Percentiles rank a stretch among this genome's conserved stretches.
Evolutionary conservation across 2,113 vertebrate genomes (phyloP).

Genomic region (Oxyura jamaicensis): DNA sequence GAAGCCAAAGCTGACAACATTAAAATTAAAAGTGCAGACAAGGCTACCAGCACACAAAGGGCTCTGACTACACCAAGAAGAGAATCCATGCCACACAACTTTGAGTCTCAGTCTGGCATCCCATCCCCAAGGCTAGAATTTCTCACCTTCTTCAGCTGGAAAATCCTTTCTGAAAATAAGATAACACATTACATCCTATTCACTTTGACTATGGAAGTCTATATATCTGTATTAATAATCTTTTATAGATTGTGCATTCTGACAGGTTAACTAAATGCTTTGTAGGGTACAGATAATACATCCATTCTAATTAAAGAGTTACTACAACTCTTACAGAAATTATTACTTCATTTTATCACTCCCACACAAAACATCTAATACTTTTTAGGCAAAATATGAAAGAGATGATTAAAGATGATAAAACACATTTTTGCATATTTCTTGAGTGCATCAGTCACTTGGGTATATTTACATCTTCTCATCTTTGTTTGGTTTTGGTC

Average conservation of each 20-base stretch:
- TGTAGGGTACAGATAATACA: not conserved
- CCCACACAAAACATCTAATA: not conserved
- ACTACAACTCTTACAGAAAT: not conserved
- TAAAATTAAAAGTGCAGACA: not conserved
- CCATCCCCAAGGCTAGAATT: not conserved
- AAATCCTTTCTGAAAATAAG: not conserved
- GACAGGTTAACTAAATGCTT: not conserved
- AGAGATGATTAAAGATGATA: not conserved
- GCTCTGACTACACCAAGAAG: not conserved
- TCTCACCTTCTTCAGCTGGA: not conserved
- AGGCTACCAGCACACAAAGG: not conserved
- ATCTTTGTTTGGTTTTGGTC: not conserved
- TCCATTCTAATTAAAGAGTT: not conserved
- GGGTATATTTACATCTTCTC: fast-evolving
- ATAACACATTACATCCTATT: not conserved
- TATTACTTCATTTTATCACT: not conserved
- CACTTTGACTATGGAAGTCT: not conserved
- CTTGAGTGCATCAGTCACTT: not conserved
- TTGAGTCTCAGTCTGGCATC: not conserved
- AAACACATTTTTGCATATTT: not conserved
- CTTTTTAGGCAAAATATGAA: not conserved
- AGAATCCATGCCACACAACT: not conserved
- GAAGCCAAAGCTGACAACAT: not conserved
- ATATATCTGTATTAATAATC: too few species aligned
- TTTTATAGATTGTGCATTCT: not conserved